Evolutionary conservation across 2,888 invertebrate species (phyloP).

Genomic region (Muscina levida): DNA sequence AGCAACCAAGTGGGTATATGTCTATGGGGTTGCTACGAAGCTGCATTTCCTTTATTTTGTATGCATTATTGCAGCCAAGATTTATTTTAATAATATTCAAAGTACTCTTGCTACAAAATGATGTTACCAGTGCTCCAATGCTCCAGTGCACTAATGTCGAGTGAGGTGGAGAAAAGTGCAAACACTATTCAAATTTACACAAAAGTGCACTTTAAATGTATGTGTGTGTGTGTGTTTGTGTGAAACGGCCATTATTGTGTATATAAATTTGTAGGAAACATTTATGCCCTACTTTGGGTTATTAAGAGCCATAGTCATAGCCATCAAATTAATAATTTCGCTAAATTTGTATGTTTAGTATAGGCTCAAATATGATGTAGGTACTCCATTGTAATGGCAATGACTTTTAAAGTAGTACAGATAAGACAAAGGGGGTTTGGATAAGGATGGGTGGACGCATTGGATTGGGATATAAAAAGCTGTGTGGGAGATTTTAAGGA

Average conservation of each 20-base stretch:
- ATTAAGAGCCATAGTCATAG: neutral
- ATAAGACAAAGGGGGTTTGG: no score
- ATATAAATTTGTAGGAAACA: slow-evolving; percentile 29
- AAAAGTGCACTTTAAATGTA: slow-evolving; percentile 55
- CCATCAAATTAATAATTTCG: no score
- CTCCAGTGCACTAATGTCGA: neutral
- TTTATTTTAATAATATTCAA: slow-evolving; percentile 67
- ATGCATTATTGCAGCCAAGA: slow-evolving; percentile 61
- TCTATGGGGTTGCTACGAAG: slow-evolving; percentile 1
- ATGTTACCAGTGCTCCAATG: slow-evolving; percentile 23
- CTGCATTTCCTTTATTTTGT: slow-evolving; percentile 47
- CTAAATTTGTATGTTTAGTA: no score
- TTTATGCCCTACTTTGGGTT: slow-evolving; percentile 9
- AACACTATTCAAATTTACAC: slow-evolving; percentile 59
- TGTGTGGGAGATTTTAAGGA: no score
- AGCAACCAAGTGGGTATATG: neutral
- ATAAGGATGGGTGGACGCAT: no score
- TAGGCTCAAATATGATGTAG: no score
- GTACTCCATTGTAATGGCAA: no score
- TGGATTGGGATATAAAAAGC: no score
- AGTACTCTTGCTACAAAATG: slow-evolving; percentile 41
- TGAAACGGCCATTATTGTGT: slow-evolving; percentile 27
- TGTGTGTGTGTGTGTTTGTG: no score
- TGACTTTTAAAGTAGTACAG: no score
- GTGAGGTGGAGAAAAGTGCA: slow-evolving; percentile 36